Evolutionary conservation across 2,888 invertebrate genomes (phyloP).

Genomic region (Busseola fusca): DNA sequence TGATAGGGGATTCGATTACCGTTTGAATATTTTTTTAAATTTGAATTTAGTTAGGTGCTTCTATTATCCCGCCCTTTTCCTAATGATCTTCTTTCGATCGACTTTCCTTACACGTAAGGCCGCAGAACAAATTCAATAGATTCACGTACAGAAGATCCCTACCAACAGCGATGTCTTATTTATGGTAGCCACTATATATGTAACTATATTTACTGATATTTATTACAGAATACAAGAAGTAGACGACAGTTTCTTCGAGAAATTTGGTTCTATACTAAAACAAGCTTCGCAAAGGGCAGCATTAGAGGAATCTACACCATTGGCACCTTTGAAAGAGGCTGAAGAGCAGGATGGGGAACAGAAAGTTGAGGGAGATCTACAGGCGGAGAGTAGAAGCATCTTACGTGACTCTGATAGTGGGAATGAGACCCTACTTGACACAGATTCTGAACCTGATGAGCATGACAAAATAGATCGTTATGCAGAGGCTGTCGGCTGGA

Average conservation of each 20-base stretch:
- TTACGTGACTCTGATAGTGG: constrained; percentile 86
- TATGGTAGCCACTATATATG: neutral
- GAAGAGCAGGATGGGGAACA: constrained; percentile 84
- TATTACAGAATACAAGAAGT: constrained; percentile 93
- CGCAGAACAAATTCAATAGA: neutral
- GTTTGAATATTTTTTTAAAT: neutral
- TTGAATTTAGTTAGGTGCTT: neutral
- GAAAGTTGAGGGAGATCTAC: constrained; percentile 76
- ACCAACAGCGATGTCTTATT: neutral
- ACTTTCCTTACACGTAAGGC: neutral
- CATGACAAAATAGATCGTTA: constrained; percentile 90
- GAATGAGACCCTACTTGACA: constrained; percentile 89
- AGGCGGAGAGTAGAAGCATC: constrained; percentile 77
- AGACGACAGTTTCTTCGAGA: constrained; percentile 95
- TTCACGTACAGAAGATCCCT: neutral
- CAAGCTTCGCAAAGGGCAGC: constrained; percentile 90
- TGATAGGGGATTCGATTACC: neutral
- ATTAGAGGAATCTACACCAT: constrained; percentile 87
- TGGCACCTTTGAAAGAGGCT: constrained; percentile 86
- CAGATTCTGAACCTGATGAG: constrained; percentile 91
- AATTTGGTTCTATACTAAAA: constrained; percentile 92
- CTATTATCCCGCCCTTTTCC: neutral
- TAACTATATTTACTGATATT: constrained; percentile 44
- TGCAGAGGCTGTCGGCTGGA: constrained; percentile 91
- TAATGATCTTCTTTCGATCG: neutral